Evolutionary conservation across 1,140 invertebrate species (phyloP), one percentile per base, ranked within the genome.

Genomic region (Aphaenogaster ashmeadi): DNA sequence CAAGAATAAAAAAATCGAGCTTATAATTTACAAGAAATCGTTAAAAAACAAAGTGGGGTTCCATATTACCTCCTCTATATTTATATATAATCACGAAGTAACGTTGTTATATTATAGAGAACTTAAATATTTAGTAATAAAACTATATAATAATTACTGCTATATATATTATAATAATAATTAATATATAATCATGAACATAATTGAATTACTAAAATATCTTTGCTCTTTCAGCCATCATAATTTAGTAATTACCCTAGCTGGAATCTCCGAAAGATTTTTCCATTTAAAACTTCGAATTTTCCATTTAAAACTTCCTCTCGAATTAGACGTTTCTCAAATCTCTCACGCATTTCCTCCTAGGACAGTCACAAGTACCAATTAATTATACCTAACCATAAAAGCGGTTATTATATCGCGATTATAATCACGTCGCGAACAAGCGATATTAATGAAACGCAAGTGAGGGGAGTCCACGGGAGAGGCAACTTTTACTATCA

Each of bases 321-420:
- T 60, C 27, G 3, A 33, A 60, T 27, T 27, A 60, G 8, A 60
- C 1, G n/a, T 21, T 15, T 58, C n/a, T 38, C 3, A 52, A 13
- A 33, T 36, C 50, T 58, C 36, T 62, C 38, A 18, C 21, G 33
- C 1, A 64, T n/a, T 56, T 62, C 3, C 58, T 27, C 18, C 33
- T 13, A 3, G 18, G 13, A 15, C 60, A 27, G 2, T 27, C n/a
- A 8, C 7, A 5, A 15, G 7, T 18, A 33, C 15, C 6, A 33
- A 2, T 72, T 72, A 44, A 60, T 27, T 38, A 66, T 21, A 13
- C 6, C 15, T 2, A 18, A 62, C 13, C 27, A 27, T 27, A 36
- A 62, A 62, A 62, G 9, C 18, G 36, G 8, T 52, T 80, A 80
- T 80, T 67, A 67, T n/a, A 41, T 36, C 58, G 27, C 56, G 27